Evolutionary conservation across 1,140 invertebrate genomes (phyloP), one percentile per base, ranked within the genome.

Genomic region (Ruditapes philippinarum): DNA sequence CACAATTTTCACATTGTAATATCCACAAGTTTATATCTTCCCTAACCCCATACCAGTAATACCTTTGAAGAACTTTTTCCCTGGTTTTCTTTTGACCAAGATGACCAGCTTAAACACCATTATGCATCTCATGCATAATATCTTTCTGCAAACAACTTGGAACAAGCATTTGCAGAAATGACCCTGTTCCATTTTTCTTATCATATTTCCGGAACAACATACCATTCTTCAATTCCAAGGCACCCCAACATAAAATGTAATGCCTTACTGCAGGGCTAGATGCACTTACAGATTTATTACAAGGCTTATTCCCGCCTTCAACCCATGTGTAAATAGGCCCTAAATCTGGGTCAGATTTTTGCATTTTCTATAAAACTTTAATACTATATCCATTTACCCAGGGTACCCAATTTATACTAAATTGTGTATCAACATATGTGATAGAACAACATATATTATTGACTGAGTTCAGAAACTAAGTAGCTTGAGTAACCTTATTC

Each of bases 1-100:
- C 79, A 82, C 80, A 83, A 25, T 22, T 78, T 5, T 76, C 40
- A 62, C 80, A 82, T 62, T 89, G 81, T 65, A 19, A 25, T 9
- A 82, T 49, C 87, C 87, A 89, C 12, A 76, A 0, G 28, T 38
- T 45, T 0, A 83, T 57, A 54, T 89, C 80, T 82, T 76, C 79
- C 25, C 60, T 38, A 28, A 76, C 33, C 4, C 36, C 73, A 79
- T 65, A 89, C 79, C 80, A 89, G 36, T 78, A 65, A 28, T 38
- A 89, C 1, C 54, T 19, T 49, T 70, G 70, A 14, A 74, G 31
- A 36, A 70, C 12, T 22, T 84, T 89, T 11, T 76, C 80, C 45
- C 36, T 33, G 0, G 80, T 84, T 45, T 76, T 89, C 9, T 78
- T 83, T 7, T 38, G 19, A 0, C 68, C 81, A 17, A 89, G 57